Evolutionary conservation across 2,797 vertebrate species (phyloP).

Genomic region (Sebastes hubbsi): DNA sequence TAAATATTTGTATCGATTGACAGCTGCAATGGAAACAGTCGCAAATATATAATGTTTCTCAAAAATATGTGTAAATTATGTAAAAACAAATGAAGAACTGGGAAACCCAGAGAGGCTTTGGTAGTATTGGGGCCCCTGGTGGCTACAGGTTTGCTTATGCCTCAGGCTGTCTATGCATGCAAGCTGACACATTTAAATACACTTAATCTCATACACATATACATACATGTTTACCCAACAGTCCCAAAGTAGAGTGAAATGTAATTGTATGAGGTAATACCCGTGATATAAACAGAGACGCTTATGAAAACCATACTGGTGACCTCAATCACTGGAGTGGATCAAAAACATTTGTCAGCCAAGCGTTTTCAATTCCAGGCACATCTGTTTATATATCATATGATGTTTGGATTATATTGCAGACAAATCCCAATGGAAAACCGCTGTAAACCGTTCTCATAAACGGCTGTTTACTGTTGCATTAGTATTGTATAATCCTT

Average conservation of each 20-base stretch:
- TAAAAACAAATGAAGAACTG: neutral
- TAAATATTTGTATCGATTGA: neutral
- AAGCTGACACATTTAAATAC: neutral
- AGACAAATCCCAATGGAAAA: conserved; percentile 68
- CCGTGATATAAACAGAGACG: conserved; percentile 46
- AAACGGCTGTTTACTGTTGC: conserved; percentile 70
- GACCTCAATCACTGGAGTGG: conserved; percentile 67
- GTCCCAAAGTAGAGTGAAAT: conserved; percentile 31
- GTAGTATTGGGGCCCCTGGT: conserved; percentile 8
- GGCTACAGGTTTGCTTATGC: conserved; percentile 13
- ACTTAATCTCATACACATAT: neutral
- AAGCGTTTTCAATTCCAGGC: conserved; percentile 62
- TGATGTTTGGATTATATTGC: conserved; percentile 68
- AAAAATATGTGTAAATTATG: neutral
- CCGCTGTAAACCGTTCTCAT: conserved; percentile 59
- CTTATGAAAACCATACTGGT: conserved; percentile 46
- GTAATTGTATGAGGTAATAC: conserved; percentile 55
- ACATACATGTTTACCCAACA: conserved; percentile 29
- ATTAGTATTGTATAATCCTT: conserved; percentile 68
- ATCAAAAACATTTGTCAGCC: conserved; percentile 70
- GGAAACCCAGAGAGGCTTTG: conserved; percentile 4
- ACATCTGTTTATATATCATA: conserved; percentile 73
- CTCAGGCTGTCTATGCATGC: conserved; percentile 6
- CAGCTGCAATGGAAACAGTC: neutral
- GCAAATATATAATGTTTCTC: neutral